phyloP scores from a whole-genome alignment of 64 coral and sea anemone genomes.

The Cladopsammia gracilis region DNA sequence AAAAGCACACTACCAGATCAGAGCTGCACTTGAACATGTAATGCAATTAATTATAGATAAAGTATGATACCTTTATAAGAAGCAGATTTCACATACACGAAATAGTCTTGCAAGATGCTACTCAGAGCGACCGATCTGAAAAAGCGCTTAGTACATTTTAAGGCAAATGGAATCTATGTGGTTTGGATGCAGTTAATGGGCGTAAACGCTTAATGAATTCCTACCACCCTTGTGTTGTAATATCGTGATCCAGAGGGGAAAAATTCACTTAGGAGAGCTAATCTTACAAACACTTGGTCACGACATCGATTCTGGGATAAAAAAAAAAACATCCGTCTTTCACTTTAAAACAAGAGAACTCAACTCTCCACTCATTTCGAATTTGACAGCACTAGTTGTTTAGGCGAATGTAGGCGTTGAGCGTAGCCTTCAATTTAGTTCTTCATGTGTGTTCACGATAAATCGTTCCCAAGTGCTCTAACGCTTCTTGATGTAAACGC shows the following conservation, averaged over 20 bases:
- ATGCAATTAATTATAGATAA: slow-evolving; percentile 1
- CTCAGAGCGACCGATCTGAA: not conserved
- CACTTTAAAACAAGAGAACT: not conserved
- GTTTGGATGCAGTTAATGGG: not conserved
- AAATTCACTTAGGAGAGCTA: not conserved
- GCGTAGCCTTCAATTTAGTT: not conserved
- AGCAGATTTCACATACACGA: not conserved
- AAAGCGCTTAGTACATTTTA: not conserved
- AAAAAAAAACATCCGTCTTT: not conserved
- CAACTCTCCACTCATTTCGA: not conserved
- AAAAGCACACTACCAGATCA: not conserved
- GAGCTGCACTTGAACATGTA: slow-evolving; percentile 1
- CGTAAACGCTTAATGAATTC: not conserved
- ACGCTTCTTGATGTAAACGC: not conserved
- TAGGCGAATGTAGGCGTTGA: not conserved
- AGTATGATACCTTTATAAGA: not conserved
- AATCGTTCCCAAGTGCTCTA: not conserved
- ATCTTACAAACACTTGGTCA: slow-evolving; percentile 32
- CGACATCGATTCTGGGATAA: not conserved
- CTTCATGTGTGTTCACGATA: not conserved
- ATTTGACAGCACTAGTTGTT: not conserved
- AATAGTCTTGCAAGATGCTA: not conserved
- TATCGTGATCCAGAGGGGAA: no score
- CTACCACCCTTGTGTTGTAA: not conserved
- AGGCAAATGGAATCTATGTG: not conserved